phyloP scores from a whole-genome alignment of 2,113 vertebrate genomes.

The Gobiocypris rarus region DNA sequence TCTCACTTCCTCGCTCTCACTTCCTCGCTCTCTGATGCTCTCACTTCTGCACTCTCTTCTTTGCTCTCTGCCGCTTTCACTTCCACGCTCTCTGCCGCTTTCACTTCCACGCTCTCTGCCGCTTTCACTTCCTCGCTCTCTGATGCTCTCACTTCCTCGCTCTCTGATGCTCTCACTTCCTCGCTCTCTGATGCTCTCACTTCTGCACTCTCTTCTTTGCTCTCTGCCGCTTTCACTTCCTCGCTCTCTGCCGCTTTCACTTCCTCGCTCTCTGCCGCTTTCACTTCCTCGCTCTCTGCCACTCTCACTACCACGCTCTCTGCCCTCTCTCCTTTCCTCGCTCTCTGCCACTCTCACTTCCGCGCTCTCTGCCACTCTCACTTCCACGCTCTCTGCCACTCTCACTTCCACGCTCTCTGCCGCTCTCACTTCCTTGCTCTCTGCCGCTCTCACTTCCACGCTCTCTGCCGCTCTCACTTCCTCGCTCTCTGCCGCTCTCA shows the following conservation, averaged over 20 bases:
- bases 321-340: no score
- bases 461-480: neutral
- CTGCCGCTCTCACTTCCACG: neutral
- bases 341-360: no score
- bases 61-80: no score
- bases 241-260: no score
- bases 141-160: neutral
- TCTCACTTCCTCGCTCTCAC: neutral
- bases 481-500: neutral
- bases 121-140: no score
- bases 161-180: neutral
- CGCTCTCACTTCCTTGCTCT: no score
- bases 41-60: neutral
- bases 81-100: neutral
- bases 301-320: neutral
- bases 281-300: neutral
- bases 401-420: neutral
- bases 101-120: neutral
- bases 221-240: neutral
- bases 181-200: neutral
- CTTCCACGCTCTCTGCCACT: no score
- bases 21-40: neutral
- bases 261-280: neutral
- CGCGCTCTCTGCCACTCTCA: no score
- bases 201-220: neutral